Percentiles rank a stretch among this genome's conserved stretches.
Evolutionary conservation across 2,888 invertebrate species (phyloP).

Genomic region (Cosmia pyralina): DNA sequence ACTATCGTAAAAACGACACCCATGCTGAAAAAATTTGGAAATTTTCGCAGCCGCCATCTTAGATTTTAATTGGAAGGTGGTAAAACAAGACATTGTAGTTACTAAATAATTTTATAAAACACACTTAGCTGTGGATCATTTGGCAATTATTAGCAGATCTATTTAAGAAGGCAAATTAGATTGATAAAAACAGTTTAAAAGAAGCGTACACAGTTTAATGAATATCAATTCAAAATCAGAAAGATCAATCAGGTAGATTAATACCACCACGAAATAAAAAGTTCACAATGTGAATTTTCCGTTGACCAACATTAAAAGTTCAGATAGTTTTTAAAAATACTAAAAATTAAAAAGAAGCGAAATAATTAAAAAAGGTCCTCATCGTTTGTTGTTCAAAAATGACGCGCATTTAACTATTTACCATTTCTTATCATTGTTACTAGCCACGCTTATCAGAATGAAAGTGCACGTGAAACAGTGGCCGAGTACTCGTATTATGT

Average conservation of each 20-base stretch:
- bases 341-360: neutral
- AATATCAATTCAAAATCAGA: neutral
- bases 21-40: neutral
- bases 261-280: neutral
- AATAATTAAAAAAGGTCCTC: neutral
- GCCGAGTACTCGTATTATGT: conserved; percentile 11
- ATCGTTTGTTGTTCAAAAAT: no score
- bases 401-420: neutral
- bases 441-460: conserved; percentile 6
- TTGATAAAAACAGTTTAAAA: neutral
- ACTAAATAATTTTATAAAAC: neutral
- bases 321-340: neutral
- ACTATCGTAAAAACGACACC: neutral
- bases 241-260: no score
- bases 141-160: neutral
- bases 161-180: neutral
- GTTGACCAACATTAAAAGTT: neutral
- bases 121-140: neutral
- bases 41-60: neutral
- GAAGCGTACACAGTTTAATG: neutral
- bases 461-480: conserved; percentile 29
- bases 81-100: neutral
- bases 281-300: neutral
- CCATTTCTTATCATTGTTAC: conserved; percentile 1
- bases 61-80: no score